Evolutionary conservation across 2,888 invertebrate species (phyloP).

Genomic region (Cosmopolites sordidus): DNA sequence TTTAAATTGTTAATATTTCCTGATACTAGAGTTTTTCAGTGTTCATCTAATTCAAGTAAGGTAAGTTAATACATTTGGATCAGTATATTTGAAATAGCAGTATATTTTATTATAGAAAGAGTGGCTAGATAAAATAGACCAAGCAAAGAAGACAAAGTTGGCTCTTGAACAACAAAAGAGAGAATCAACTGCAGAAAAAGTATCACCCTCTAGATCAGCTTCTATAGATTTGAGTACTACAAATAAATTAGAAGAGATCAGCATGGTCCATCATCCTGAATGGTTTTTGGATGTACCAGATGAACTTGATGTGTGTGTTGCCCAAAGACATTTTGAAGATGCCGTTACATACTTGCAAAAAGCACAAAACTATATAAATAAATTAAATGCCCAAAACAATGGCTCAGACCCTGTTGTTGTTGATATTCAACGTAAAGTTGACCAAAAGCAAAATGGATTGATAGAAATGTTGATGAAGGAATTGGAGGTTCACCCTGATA

Average conservation of each 20-base stretch:
- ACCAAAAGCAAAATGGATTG: slow-evolving; percentile 67
- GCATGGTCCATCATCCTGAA: slow-evolving; percentile 57
- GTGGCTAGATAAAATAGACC: slow-evolving; percentile 90
- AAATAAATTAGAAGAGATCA: slow-evolving; percentile 48
- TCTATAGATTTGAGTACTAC: slow-evolving; percentile 48
- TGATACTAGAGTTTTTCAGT: slow-evolving; percentile 87
- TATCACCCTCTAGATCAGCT: slow-evolving; percentile 48
- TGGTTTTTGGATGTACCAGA: slow-evolving; percentile 91
- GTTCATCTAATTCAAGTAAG: slow-evolving; percentile 65
- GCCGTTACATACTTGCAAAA: slow-evolving; percentile 78
- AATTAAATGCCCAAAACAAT: slow-evolving; percentile 41
- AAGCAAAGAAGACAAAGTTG: slow-evolving; percentile 78
- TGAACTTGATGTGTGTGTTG: slow-evolving; percentile 91
- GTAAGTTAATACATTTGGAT: too few species aligned
- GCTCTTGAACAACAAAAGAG: slow-evolving; percentile 56
- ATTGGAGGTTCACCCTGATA: slow-evolving; percentile 82
- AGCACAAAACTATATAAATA: slow-evolving; percentile 54
- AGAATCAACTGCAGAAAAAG: slow-evolving; percentile 44
- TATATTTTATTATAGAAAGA: slow-evolving; percentile 81
- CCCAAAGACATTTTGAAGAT: slow-evolving; percentile 92
- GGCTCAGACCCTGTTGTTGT: slow-evolving; percentile 44
- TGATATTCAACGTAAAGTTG: slow-evolving; percentile 56
- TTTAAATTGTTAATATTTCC: slow-evolving; percentile 94
- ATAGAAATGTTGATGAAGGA: slow-evolving; percentile 87
- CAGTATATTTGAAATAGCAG: too few species aligned